A percentile compares a stretch with the other conserved stretches of the same genome.
Evolutionary conservation across 1,140 invertebrate genomes (phyloP).

Genomic region (Telenomus remus): DNA sequence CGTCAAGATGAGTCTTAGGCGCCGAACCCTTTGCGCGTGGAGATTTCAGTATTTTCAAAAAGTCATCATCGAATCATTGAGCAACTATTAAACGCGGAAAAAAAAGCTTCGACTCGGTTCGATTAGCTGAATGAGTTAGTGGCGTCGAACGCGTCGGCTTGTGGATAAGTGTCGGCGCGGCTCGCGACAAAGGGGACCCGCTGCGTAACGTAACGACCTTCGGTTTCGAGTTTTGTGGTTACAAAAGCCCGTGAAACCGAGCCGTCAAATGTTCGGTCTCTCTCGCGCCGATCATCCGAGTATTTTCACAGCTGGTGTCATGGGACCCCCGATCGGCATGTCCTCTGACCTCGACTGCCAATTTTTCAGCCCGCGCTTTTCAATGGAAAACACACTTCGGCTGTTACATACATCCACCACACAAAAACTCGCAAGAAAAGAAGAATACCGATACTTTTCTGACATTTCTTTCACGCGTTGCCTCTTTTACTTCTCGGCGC

Average conservation of each 20-base stretch:
- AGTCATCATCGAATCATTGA: slow-evolving; percentile 24
- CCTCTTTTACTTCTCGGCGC: neutral
- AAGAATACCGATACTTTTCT: slow-evolving; percentile 43
- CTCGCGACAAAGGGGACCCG: slow-evolving; percentile 73
- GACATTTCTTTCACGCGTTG: slow-evolving; percentile 37
- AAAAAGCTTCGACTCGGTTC: neutral
- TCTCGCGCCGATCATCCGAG: slow-evolving; percentile 42
- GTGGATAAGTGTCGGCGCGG: slow-evolving; percentile 72
- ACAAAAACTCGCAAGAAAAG: slow-evolving; percentile 15
- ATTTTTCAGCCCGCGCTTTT: slow-evolving; percentile 27
- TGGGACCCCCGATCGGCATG: slow-evolving; percentile 10
- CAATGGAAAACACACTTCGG: slow-evolving; percentile 10
- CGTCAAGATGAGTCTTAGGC: too few species aligned
- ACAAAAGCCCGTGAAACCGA: slow-evolving; percentile 71
- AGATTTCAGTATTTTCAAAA: slow-evolving; percentile 43
- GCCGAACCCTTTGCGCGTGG: slow-evolving; percentile 6
- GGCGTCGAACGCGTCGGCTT: slow-evolving; percentile 59
- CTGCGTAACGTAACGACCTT: slow-evolving; percentile 74
- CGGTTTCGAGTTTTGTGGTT: slow-evolving; percentile 72
- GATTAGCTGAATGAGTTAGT: slow-evolving; percentile 31
- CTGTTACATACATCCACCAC: neutral
- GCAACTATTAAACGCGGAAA: neutral
- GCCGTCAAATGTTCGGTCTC: slow-evolving; percentile 51
- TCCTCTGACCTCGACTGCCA: slow-evolving; percentile 60
- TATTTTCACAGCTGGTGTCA: slow-evolving; percentile 74